Conservation (phyloP, 2,888 invertebrate genomes). For the Sialis fuliginosa region DNA sequence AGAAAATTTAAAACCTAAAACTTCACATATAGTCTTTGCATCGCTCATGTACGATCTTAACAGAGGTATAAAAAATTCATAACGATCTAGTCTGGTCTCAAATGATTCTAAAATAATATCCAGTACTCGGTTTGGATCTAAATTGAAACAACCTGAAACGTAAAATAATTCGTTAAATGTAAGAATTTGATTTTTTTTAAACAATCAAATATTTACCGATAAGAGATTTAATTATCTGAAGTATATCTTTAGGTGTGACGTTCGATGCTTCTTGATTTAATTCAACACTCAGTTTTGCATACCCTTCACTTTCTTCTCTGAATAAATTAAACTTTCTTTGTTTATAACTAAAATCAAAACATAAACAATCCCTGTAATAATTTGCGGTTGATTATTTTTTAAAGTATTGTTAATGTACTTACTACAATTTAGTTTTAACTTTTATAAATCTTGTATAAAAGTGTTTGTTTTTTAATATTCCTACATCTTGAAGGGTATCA, state of each 20-base stretch:
- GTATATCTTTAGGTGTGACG: slow-evolving; percentile 44
- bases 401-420: slow-evolving; percentile 37
- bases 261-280: slow-evolving; percentile 62
- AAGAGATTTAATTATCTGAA: slow-evolving; percentile 83
- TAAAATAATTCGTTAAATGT: slow-evolving; percentile 5
- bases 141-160: slow-evolving; percentile 83
- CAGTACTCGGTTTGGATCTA: slow-evolving; percentile 94
- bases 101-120: slow-evolving; percentile 95
- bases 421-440: slow-evolving; percentile 96
- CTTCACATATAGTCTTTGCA: slow-evolving; percentile 75
- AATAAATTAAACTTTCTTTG: slow-evolving; percentile 98
- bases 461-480: slow-evolving; percentile 73
- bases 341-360: slow-evolving; percentile 66
- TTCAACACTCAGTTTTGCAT: slow-evolving; percentile 89
- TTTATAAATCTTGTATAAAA: slow-evolving; percentile 93
- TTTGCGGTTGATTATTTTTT: not conserved
- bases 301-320: slow-evolving; percentile 98
- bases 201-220: slow-evolving; percentile 45
- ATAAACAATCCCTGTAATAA: not conserved
- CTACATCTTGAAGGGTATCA: slow-evolving; percentile 83
- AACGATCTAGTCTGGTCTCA: slow-evolving; percentile 67
- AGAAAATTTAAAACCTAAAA: slow-evolving; percentile 81
- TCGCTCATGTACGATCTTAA: slow-evolving; percentile 79
- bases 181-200: not conserved
- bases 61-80: slow-evolving; percentile 70